Percentiles rank a stretch among this genome's conserved stretches.
These are phyloP conservation scores for Eilema depressum DNA, from an alignment of 2,888 invertebrate genomes.

Conservation along the genomic window DNA sequence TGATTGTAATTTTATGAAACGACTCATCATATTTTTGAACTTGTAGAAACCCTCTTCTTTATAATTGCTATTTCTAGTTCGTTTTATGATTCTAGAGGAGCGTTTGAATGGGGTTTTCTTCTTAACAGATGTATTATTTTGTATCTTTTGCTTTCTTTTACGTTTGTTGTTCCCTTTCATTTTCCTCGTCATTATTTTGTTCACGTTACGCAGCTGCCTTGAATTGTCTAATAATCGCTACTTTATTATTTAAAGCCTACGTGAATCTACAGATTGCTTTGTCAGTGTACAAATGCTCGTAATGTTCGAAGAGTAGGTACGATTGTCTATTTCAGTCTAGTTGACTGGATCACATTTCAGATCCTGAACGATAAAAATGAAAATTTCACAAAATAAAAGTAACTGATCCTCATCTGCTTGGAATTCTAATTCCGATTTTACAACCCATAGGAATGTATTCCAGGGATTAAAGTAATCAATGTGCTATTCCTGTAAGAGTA, in stretches of 20 bases:
- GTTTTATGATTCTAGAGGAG: constrained; percentile 37
- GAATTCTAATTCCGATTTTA: too few relatives aligned
- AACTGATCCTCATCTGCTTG: too few relatives aligned
- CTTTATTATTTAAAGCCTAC: constrained; percentile 50
- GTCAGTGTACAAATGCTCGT: background rate
- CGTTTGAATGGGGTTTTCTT: constrained; percentile 34
- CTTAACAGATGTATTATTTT: constrained; percentile 48
- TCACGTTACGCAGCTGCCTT: constrained; percentile 23
- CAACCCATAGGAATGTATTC: too few relatives aligned
- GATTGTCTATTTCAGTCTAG: constrained; percentile 20
- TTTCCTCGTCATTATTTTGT: constrained; percentile 56
- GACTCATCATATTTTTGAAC: constrained; percentile 67
- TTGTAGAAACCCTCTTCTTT: constrained; percentile 73
- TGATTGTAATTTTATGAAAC: constrained; percentile 59
- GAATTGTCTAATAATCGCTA: constrained; percentile 33
- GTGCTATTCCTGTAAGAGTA: too few relatives aligned
- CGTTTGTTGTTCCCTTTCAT: constrained; percentile 54
- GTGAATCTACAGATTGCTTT: constrained; percentile 44
- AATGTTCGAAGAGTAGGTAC: constrained; percentile 20
- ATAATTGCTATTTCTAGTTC: constrained; percentile 62
- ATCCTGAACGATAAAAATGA: background rate
- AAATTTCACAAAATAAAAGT: background rate
- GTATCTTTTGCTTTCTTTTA: constrained; percentile 46
- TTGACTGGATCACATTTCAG: background rate
- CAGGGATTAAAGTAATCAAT: too few relatives aligned